Conservation (phyloP, 2,888 invertebrate genomes). For the Drosophila tripunctata region DNA sequence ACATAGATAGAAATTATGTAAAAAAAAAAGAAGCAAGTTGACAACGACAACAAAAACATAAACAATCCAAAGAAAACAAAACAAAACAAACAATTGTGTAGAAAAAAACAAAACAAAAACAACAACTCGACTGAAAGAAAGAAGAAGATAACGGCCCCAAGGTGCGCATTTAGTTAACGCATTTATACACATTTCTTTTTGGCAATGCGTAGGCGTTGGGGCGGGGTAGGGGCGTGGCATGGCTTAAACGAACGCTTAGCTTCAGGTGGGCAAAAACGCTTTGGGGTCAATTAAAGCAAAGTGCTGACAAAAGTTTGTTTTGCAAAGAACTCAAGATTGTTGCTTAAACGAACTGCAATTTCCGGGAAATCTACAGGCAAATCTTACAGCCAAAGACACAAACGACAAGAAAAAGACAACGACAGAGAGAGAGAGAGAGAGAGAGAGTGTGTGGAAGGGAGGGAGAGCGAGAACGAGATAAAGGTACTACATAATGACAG, state of each 20-base stretch:
- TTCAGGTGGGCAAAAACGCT: conserved; percentile 22
- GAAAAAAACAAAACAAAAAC: conserved; percentile 38
- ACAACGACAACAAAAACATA: conserved; percentile 27
- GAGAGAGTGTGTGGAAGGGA: neutral
- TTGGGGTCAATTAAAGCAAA: conserved; percentile 29
- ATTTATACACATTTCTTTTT: conserved; percentile 5
- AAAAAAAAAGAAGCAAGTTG: conserved; percentile 35
- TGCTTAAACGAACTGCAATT: conserved; percentile 14
- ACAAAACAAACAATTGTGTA: conserved; percentile 59
- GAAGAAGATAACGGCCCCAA: conserved; percentile 47
- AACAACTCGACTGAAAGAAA: no score
- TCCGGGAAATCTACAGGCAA: conserved; percentile 4
- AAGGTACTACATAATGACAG: no score
- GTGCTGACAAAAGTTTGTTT: conserved; percentile 14
- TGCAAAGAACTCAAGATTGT: conserved; percentile 3
- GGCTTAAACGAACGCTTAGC: conserved; percentile 1
- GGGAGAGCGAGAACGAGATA: neutral
- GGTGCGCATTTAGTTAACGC: conserved; percentile 36
- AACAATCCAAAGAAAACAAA: conserved; percentile 24
- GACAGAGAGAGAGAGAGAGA: neutral
- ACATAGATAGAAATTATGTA: conserved; percentile 54
- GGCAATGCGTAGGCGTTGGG: neutral
- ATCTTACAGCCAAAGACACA: neutral
- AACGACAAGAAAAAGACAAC: neutral
- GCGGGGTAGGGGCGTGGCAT: conserved; percentile 8